These are phyloP conservation scores for Drosophila subsilvestris DNA, from an alignment of 2,888 invertebrate genomes.

Conservation along the genomic window DNA sequence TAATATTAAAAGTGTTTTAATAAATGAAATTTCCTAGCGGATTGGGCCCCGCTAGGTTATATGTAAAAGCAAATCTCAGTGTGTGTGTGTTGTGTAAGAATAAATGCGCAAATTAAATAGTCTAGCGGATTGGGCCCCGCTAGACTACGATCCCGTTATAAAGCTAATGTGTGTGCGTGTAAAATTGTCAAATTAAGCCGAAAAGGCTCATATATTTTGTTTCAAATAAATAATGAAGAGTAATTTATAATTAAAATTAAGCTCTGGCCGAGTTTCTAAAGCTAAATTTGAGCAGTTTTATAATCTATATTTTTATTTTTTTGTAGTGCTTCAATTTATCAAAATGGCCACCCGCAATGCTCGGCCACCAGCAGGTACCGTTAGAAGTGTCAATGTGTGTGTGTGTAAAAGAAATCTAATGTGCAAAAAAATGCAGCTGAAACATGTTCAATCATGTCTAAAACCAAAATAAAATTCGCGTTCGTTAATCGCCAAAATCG, in stretches of 20 bases:
- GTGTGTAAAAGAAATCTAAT: neutral
- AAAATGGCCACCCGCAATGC: neutral
- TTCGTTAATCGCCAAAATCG: neutral
- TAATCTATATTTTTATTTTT: neutral
- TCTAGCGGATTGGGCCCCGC: neutral
- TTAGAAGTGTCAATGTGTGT: neutral
- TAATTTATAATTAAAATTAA: neutral
- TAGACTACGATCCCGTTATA: neutral
- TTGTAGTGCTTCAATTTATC: neutral
- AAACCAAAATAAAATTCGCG: neutral
- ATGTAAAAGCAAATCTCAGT: no score
- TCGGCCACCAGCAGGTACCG: neutral
- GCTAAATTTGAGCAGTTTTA: no score
- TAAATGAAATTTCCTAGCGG: no score
- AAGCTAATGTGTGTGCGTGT: neutral
- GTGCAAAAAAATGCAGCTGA: neutral
- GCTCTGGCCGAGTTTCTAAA: neutral
- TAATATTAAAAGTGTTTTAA: no score
- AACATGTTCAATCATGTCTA: neutral
- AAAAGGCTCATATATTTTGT: no score
- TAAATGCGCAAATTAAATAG: no score
- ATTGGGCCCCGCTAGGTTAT: no score
- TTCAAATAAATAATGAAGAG: neutral
- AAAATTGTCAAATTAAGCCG: neutral
- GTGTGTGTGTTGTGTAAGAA: no score